These are phyloP conservation scores for Centropus unirufus DNA, from an alignment of 2,113 vertebrate species.

Conservation along the genomic window DNA sequence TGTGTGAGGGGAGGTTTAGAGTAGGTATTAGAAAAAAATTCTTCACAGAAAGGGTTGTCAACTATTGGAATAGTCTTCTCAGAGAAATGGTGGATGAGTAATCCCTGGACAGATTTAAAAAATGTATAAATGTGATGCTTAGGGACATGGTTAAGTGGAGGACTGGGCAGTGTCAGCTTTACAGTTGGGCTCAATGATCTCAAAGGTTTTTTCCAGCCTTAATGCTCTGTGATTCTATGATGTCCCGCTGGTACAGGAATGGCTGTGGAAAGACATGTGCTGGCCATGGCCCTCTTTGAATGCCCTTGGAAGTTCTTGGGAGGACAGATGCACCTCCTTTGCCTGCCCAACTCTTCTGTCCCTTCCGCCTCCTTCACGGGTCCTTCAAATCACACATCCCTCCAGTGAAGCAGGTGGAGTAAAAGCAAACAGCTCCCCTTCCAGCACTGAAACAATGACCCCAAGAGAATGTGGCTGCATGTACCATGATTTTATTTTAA, in stretches of 20 bases:
- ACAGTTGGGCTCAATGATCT: fast-evolving
- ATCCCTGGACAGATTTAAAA: not conserved
- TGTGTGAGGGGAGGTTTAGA: not conserved
- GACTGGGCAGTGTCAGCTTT: not conserved
- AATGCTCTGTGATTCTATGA: not conserved
- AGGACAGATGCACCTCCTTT: not conserved
- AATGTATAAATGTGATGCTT: fast-evolving
- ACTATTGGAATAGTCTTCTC: not conserved
- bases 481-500: not conserved
- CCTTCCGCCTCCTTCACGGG: not conserved
- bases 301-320: not conserved
- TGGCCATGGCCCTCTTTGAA: not conserved
- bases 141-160: not conserved
- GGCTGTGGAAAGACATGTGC: not conserved
- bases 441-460: slow-evolving; percentile 13
- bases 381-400: not conserved
- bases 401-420: not conserved
- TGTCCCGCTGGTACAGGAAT: not conserved
- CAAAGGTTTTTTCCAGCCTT: not conserved
- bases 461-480: not conserved
- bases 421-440: not conserved
- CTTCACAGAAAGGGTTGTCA: not conserved
- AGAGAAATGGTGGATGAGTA: not conserved
- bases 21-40: not conserved
- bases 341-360: not conserved